Conservation (phyloP, 2,888 invertebrate genomes). For the Dryadula phaetusa region DNA sequence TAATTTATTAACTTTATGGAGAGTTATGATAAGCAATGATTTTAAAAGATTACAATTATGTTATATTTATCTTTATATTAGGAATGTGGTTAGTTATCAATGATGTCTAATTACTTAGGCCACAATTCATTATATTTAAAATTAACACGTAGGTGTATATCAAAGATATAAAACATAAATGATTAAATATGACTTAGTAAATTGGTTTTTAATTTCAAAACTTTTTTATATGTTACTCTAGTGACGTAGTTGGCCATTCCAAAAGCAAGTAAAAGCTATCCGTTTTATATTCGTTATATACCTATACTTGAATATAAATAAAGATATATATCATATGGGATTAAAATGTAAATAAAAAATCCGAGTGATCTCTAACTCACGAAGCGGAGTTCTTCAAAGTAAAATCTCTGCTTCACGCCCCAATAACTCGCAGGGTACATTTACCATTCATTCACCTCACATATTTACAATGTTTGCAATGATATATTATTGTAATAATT, state of each 20-base stretch:
- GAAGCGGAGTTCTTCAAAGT: constrained; percentile 59
- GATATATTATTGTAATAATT: constrained; percentile 43
- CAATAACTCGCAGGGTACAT: constrained; percentile 62
- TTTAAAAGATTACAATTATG: background rate
- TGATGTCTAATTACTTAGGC: background rate
- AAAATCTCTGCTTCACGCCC: constrained; percentile 68
- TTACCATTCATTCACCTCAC: constrained; percentile 61
- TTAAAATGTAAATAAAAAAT: constrained; percentile 40
- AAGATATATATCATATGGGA: constrained; percentile 22
- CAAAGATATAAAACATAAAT: background rate
- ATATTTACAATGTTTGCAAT: constrained; percentile 52
- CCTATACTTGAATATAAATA: too few relatives aligned
- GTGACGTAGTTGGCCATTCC: background rate
- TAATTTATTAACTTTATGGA: constrained; percentile 6
- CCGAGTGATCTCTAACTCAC: constrained; percentile 50
- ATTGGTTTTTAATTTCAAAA: background rate
- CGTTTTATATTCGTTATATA: background rate
- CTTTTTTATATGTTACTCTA: background rate
- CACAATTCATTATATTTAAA: background rate
- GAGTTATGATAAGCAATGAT: background rate
- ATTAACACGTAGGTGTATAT: background rate
- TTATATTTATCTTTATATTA: background rate
- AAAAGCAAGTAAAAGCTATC: background rate
- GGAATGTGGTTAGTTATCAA: background rate
- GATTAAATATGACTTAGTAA: constrained; percentile 1